phyloP scores from a whole-genome alignment of 2,888 invertebrate species.

The Brachypalpus laphriformis region DNA sequence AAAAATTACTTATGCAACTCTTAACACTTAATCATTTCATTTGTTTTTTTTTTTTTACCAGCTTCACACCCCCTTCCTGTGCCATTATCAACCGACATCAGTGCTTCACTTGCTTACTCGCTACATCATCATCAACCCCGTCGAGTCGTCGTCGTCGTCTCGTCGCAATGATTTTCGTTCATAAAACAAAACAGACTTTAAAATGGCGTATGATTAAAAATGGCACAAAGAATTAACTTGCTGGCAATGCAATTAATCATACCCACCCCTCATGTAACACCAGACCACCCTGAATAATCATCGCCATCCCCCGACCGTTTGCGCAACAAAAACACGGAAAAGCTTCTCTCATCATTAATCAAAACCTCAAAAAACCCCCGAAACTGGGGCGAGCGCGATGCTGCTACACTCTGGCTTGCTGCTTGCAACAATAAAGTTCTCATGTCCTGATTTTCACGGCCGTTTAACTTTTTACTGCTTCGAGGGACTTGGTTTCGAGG shows the following conservation, averaged over 20 bases:
- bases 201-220: constrained; percentile 73
- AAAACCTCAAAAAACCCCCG: constrained; percentile 53
- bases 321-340: constrained; percentile 50
- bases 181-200: constrained; percentile 68
- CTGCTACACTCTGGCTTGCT: constrained; percentile 1
- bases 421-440: constrained; percentile 67
- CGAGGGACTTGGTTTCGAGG: not conserved
- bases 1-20: constrained; percentile 74
- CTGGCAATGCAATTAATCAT: constrained; percentile 72
- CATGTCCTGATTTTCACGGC: constrained; percentile 72
- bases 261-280: constrained; percentile 6
- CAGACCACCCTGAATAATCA: constrained; percentile 25
- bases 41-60: constrained; percentile 10
- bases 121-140: constrained; percentile 45
- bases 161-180: constrained; percentile 40
- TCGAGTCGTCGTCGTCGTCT: constrained; percentile 6
- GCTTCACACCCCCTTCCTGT: not conserved
- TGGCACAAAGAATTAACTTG: constrained; percentile 73
- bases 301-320: not conserved
- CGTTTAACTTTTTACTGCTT: constrained; percentile 45
- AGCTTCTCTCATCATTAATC: constrained; percentile 72
- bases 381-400: constrained; percentile 65
- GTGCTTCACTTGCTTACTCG: constrained; percentile 46
- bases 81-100: constrained; percentile 55
- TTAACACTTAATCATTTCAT: constrained; percentile 71